phyloP scores from a whole-genome alignment of 2,888 invertebrate genomes.

The Cynaeus angustus region DNA sequence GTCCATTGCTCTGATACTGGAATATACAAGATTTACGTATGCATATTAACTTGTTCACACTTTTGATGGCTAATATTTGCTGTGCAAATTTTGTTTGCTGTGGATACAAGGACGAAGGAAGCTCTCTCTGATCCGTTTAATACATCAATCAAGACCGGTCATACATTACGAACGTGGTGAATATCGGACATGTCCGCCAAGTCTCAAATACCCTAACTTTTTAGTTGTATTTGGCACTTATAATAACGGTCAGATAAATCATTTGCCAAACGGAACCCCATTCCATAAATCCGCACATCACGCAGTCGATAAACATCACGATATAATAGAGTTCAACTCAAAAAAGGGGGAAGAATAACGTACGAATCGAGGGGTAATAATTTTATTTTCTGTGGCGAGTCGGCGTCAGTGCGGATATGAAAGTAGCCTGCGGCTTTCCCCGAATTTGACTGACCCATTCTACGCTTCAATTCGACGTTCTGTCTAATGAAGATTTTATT shows the following conservation, averaged over 20 bases:
- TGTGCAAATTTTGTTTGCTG: constrained; percentile 64
- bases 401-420: constrained; percentile 55
- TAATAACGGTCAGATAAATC: constrained; percentile 59
- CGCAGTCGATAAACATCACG: constrained; percentile 56
- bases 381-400: constrained; percentile 54
- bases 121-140: constrained; percentile 55
- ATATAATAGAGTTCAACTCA: constrained; percentile 56
- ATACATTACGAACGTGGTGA: constrained; percentile 61
- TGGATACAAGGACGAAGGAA: constrained; percentile 50
- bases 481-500: constrained; percentile 49
- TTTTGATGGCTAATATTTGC: constrained; percentile 65
- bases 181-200: constrained; percentile 52
- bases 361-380: constrained; percentile 53
- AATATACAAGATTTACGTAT: constrained; percentile 57
- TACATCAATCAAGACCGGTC: constrained; percentile 65
- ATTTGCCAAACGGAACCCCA: constrained; percentile 56
- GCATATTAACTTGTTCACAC: constrained; percentile 63
- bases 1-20: constrained; percentile 44
- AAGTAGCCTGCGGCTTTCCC: constrained; percentile 50
- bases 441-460: constrained; percentile 51
- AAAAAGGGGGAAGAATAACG: constrained; percentile 52
- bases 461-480: constrained; percentile 36
- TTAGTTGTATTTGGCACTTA: constrained; percentile 53
- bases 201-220: constrained; percentile 45
- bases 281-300: constrained; percentile 56